phyloP scores from a whole-genome alignment of 1,140 invertebrate genomes.

The Drosophila mauritiana region DNA sequence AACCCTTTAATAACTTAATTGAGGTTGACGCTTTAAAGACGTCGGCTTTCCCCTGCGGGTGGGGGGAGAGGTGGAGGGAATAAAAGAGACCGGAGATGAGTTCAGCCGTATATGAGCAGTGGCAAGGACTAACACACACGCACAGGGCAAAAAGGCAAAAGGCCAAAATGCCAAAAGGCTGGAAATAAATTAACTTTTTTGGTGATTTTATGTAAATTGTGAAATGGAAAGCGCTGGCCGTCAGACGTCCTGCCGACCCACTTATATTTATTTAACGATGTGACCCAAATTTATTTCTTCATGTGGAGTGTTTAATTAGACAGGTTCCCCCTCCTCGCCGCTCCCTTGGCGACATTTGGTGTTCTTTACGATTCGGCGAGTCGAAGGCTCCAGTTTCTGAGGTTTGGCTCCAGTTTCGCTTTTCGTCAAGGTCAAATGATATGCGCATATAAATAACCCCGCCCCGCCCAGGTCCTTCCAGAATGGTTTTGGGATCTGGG shows the following conservation, averaged over 20 bases:
- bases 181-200: conserved; percentile 80
- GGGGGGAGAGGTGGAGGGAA: conserved; percentile 10
- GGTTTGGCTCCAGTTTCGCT: conserved; percentile 7
- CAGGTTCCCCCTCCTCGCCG: conserved; percentile 21
- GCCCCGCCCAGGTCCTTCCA: conserved; percentile 9
- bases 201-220: conserved; percentile 77
- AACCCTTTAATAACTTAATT: conserved; percentile 79
- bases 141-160: conserved; percentile 31
- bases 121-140: conserved; percentile 8
- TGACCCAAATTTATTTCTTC: conserved; percentile 81
- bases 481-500: conserved; percentile 19
- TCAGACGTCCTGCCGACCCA: conserved; percentile 54
- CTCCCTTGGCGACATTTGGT: conserved; percentile 53
- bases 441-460: conserved; percentile 71
- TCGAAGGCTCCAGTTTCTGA: conserved; percentile 7
- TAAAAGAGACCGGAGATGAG: conserved; percentile 34
- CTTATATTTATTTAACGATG: conserved; percentile 83
- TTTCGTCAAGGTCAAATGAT: conserved; percentile 75
- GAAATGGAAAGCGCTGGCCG: conserved; percentile 42
- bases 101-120: conserved; percentile 49
- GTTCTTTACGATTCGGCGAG: conserved; percentile 65
- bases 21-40: conserved; percentile 76
- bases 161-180: conserved; percentile 59
- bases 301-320: conserved; percentile 82
- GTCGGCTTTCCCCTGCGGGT: conserved; percentile 27